phyloP scores from a whole-genome alignment of 2,888 invertebrate species.

The Odontomyia ornata region DNA sequence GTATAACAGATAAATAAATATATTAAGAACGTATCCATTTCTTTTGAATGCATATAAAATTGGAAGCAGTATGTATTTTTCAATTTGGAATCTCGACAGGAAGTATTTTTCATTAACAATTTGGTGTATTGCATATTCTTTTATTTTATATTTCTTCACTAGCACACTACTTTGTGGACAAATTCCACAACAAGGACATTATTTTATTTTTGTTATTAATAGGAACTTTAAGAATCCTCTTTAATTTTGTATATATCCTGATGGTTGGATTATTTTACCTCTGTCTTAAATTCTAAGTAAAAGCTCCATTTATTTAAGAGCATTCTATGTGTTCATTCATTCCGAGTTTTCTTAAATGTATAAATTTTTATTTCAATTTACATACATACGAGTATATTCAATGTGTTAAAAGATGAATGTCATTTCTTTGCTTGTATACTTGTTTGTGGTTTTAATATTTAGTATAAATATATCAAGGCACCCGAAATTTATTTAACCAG shows the following conservation, averaged over 20 bases:
- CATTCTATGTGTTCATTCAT: background rate
- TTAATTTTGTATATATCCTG: too few relatives aligned
- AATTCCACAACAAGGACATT: too few relatives aligned
- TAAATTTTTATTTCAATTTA: background rate
- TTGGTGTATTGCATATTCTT: background rate
- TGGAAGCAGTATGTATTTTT: background rate
- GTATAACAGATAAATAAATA: too few relatives aligned
- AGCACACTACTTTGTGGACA: too few relatives aligned
- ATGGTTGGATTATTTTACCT: too few relatives aligned
- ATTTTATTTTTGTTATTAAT: too few relatives aligned
- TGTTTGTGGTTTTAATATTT: conserved; percentile 31
- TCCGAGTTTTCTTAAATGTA: background rate
- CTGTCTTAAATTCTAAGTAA: too few relatives aligned
- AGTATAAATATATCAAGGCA: conserved; percentile 42
- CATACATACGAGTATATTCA: background rate
- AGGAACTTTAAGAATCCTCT: too few relatives aligned
- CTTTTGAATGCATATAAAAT: background rate
- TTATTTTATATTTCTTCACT: background rate
- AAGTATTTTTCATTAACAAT: background rate
- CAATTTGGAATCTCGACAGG: conserved; percentile 7
- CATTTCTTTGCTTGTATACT: conserved; percentile 21
- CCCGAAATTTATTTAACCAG: conserved; percentile 43
- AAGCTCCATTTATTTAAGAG: too few relatives aligned
- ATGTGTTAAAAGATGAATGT: conserved; percentile 21
- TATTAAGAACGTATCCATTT: too few relatives aligned